Percentiles rank a stretch among this genome's conserved stretches.
Evolutionary conservation across 2,888 invertebrate genomes (phyloP).

Genomic region (Eupithecia vulgata): DNA sequence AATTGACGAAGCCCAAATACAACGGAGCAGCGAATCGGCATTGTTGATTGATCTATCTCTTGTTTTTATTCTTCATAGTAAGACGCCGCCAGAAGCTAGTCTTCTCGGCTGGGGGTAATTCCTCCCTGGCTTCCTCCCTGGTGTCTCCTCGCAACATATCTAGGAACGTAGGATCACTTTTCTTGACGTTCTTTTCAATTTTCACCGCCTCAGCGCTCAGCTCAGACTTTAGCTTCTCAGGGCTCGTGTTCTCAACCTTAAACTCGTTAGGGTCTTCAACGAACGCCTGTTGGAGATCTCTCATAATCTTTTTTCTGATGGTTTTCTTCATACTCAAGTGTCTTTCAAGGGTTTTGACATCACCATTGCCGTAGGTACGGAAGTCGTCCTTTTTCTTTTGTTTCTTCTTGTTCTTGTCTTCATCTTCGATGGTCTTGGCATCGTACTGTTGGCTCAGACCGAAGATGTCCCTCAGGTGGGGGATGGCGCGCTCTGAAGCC

Average conservation of each 20-base stretch:
- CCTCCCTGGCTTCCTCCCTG: slow-evolving; percentile 73
- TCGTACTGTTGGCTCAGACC: slow-evolving; percentile 85
- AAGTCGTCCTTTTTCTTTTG: slow-evolving; percentile 88
- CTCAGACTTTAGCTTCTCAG: slow-evolving; percentile 87
- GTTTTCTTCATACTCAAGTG: slow-evolving; percentile 95
- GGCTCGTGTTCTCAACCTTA: slow-evolving; percentile 87
- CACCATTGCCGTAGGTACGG: slow-evolving; percentile 86
- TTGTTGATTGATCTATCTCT: slow-evolving; percentile 79
- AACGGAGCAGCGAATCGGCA: slow-evolving; percentile 57
- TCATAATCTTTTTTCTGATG: slow-evolving; percentile 93
- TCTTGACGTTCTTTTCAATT: slow-evolving; percentile 82
- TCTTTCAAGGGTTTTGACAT: slow-evolving; percentile 90
- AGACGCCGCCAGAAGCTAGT: slow-evolving; percentile 88
- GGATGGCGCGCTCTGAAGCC: slow-evolving; percentile 89
- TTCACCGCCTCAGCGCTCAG: slow-evolving; percentile 87
- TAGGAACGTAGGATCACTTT: slow-evolving; percentile 86
- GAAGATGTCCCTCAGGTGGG: slow-evolving; percentile 90
- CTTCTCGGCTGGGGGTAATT: slow-evolving; percentile 82
- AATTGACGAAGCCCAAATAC: slow-evolving; percentile 35
- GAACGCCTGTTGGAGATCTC: slow-evolving; percentile 90
- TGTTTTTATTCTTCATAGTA: slow-evolving; percentile 87
- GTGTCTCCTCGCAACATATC: slow-evolving; percentile 87
- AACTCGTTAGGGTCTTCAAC: slow-evolving; percentile 89
- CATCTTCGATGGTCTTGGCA: slow-evolving; percentile 75
- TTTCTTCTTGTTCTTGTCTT: slow-evolving; percentile 82